phyloP scores from a whole-genome alignment of 2,113 vertebrate species.

The Actenoides hombroni region DNA sequence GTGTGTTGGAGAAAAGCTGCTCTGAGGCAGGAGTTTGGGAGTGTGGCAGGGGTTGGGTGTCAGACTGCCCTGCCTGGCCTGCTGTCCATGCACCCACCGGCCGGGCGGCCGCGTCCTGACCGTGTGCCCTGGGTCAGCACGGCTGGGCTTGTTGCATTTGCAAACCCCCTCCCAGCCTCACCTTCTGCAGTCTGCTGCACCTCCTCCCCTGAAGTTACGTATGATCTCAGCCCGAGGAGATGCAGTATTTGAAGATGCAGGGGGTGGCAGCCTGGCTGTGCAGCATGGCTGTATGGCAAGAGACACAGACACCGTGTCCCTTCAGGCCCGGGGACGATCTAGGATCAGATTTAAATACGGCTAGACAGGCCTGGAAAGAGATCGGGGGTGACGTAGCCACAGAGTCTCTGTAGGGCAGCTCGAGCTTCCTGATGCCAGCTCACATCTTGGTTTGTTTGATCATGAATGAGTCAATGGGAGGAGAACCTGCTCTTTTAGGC shows the following conservation, averaged over 20 bases:
- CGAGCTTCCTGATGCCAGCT: conserved; percentile 52
- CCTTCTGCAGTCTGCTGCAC: neutral
- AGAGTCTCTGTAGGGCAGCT: conserved; percentile 14
- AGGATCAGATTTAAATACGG: conserved; percentile 26
- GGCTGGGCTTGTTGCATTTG: neutral
- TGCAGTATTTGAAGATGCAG: neutral
- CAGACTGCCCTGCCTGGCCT: neutral
- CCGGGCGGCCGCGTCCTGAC: neutral
- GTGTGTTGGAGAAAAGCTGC: neutral
- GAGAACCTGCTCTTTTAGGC: conserved; percentile 55
- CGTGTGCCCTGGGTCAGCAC: neutral
- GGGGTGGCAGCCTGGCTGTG: neutral
- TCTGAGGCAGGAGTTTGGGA: neutral
- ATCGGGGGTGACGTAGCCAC: conserved; percentile 25
- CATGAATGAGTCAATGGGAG: conserved; percentile 56
- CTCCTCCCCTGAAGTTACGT: neutral
- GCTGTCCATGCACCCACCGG: neutral
- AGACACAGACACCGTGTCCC: neutral
- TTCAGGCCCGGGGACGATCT: neutral
- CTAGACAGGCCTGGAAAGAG: conserved; percentile 40
- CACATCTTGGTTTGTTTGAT: conserved; percentile 67
- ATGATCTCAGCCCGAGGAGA: neutral
- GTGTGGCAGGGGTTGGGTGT: neutral
- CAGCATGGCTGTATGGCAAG: neutral
- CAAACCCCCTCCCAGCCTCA: neutral